Evolutionary conservation across 2,888 invertebrate species (phyloP).

Genomic region (Drosophila lutescens): DNA sequence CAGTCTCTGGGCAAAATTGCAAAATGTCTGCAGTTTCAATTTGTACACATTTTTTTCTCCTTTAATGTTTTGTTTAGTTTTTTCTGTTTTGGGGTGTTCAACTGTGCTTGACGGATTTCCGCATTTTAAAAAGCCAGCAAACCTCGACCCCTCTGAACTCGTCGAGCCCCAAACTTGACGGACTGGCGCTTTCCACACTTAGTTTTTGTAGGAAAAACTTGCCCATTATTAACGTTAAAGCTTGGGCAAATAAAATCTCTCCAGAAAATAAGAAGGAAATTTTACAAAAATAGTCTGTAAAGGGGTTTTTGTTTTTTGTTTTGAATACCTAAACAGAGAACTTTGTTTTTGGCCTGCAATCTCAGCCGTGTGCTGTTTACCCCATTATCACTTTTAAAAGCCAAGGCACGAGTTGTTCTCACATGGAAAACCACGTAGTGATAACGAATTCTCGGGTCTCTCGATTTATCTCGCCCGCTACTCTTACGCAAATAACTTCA

Average conservation of each 20-base stretch:
- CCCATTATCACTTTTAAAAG: constrained; percentile 6
- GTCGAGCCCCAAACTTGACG: constrained; percentile 10
- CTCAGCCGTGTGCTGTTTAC: constrained; percentile 5
- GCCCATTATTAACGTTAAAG: neutral
- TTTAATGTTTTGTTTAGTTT: neutral
- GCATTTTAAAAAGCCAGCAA: constrained; percentile 46
- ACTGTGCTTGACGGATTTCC: constrained; percentile 71
- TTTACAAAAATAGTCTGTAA: neutral
- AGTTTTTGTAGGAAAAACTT: neutral
- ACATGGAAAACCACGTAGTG: constrained; percentile 19
- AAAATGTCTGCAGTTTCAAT: constrained; percentile 58
- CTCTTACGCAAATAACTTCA: constrained; percentile 43
- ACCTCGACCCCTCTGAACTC: constrained; percentile 55
- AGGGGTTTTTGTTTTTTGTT: too few species aligned
- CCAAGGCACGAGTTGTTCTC: constrained; percentile 19
- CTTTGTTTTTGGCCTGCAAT: constrained; percentile 17
- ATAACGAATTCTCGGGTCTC: constrained; percentile 15
- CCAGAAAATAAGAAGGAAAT: neutral
- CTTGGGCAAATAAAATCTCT: neutral
- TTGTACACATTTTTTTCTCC: constrained; percentile 46
- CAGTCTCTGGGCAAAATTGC: constrained; percentile 48
- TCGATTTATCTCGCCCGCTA: constrained; percentile 12
- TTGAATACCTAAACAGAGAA: neutral
- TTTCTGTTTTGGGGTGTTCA: constrained; percentile 49
- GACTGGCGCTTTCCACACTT: neutral